Conservation (phyloP, 2,797 vertebrate genomes). For the Megalops cyprinoides region DNA sequence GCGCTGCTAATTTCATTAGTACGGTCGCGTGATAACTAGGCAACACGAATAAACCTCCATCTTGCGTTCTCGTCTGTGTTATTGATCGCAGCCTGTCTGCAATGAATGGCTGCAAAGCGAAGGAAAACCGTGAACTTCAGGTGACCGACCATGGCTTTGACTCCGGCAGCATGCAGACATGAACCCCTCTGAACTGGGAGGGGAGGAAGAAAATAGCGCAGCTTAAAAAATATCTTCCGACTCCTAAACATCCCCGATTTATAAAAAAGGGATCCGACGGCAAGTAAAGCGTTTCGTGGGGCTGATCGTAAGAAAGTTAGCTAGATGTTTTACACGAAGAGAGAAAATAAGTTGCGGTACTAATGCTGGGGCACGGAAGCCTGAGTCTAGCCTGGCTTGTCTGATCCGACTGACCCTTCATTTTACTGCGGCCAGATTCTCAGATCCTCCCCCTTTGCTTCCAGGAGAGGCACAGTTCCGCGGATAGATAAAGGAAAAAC, state of each 20-base stretch:
- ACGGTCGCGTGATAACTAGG: conserved; percentile 19
- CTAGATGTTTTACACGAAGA: conserved; percentile 72
- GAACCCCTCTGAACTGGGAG: conserved; percentile 69
- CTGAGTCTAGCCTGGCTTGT: conserved; percentile 77
- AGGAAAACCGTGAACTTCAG: conserved; percentile 89
- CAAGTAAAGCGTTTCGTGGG: conserved; percentile 48
- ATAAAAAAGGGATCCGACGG: conserved; percentile 52
- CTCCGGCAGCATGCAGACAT: conserved; percentile 75
- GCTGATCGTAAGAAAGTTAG: conserved; percentile 82
- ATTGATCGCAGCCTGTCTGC: conserved; percentile 87
- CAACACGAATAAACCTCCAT: conserved; percentile 41
- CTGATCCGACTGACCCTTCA: conserved; percentile 90
- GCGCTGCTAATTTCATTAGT: conserved; percentile 10
- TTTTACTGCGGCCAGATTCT: conserved; percentile 86
- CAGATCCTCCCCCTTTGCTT: conserved; percentile 75
- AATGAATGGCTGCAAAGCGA: conserved; percentile 80
- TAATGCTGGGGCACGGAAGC: conserved; percentile 73
- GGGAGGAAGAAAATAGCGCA: conserved; percentile 57
- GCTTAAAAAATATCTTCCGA: conserved; percentile 48
- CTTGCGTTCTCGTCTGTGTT: conserved; percentile 61
- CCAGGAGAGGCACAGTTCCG: conserved; percentile 69
- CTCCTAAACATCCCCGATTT: conserved; percentile 62
- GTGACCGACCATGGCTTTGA: conserved; percentile 91
- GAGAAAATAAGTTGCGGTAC: conserved; percentile 70
- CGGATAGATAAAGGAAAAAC: conserved; percentile 64